Evolutionary conservation across 2,113 vertebrate genomes (phyloP).

Genomic region (Orientallactaga bullata): DNA sequence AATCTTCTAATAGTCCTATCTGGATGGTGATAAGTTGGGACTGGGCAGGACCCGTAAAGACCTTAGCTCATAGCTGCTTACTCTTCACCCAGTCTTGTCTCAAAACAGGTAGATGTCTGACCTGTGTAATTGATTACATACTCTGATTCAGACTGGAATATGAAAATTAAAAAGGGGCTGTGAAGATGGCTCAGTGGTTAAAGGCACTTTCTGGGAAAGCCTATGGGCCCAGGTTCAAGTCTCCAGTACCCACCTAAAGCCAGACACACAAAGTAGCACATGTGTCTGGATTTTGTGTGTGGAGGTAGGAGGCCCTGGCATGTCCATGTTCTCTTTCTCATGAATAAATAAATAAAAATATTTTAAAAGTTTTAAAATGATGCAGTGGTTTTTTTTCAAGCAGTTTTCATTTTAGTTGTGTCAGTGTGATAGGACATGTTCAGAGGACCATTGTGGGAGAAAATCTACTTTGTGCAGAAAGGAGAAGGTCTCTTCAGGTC

Average conservation of each 20-base stretch:
- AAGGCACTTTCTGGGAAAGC: no score
- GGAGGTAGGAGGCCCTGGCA: no score
- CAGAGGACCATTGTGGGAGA: not conserved
- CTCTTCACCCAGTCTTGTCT: not conserved
- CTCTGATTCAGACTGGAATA: not conserved
- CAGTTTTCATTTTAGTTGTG: conserved; percentile 21
- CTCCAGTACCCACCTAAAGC: no score
- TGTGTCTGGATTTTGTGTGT: no score
- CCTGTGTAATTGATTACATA: not conserved
- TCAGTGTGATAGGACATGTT: not conserved
- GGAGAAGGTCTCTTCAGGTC: not conserved
- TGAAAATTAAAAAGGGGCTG: not conserved
- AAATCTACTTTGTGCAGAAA: not conserved
- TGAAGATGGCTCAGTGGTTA: no score
- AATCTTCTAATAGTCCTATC: not conserved
- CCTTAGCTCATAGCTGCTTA: not conserved
- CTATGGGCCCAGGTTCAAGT: no score
- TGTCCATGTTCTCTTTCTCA: no score
- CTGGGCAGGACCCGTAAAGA: not conserved
- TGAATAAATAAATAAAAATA: no score
- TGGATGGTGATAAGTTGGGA: not conserved
- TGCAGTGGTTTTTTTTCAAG: not conserved
- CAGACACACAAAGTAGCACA: no score
- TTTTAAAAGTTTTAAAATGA: conserved; percentile 20
- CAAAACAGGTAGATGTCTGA: not conserved